Base-by-base conservation (phyloP, 1,140 invertebrate genomes). In the Drosophila orosa region DNA sequence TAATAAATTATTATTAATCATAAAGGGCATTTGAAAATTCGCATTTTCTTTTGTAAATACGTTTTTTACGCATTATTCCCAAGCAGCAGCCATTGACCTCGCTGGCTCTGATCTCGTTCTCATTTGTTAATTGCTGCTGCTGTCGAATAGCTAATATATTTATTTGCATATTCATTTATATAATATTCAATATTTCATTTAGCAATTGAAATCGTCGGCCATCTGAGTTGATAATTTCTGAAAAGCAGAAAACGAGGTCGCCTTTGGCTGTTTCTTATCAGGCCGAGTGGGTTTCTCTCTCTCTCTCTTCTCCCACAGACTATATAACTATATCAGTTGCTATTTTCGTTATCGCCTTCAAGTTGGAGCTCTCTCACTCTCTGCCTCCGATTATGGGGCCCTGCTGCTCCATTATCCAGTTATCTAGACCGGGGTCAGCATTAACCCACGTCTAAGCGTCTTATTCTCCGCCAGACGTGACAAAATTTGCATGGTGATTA, bases 401-500 rank as follows among this genome's bases (percentile, higher is more conserved):
- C 63, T 67, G 54, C 22, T 44, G 39, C 37, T 39, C 44, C 39
- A 58, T 78, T 78, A 80, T 80, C 78, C 78, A 74, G 62, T 59
- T 82, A 82, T 81, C 79, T 82, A 81, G 63, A 62, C 58, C 60
- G 75, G 50, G 65, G 61, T 77, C 75, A 78, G 56, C 79, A 76
- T 75, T 72, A 82, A 77, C 54, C 80, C 84, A 89, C 83, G 83
- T 87, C 83, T 89, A 89, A 77, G 73, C 76, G 76, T 89, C 77
- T 82, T 87, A 81, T 84, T 77, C 66, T 62, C 62, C 57, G 45
- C n/a, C 62, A 87, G 80, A 87, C 83, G 83, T 87, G 83, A 87
- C 84, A 80, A 75, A 87, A 87, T 87, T 87, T 87, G 83, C 84
- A 80, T 89, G 67, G 50, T 62, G 69, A 81, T 78, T 82, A 80